Evolutionary conservation across 2,797 vertebrate genomes (phyloP).

Genomic region (Perodicticus potto): DNA sequence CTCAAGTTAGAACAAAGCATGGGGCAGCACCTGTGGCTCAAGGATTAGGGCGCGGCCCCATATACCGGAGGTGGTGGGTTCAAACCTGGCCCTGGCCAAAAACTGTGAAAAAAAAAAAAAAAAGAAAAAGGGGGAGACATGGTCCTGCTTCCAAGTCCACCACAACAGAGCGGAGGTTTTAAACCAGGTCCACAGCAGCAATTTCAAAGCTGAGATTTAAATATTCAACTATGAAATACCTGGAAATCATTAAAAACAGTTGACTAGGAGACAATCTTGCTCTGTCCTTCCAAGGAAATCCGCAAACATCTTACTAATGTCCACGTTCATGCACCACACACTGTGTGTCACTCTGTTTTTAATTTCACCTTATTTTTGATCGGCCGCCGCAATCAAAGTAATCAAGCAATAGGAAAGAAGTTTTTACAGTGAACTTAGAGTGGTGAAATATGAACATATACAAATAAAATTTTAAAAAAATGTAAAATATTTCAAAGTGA

Average conservation of each 20-base stretch:
- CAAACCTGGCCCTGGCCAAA: too few relatives aligned
- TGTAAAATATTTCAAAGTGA: slow-evolving; percentile 39
- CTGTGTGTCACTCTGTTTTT: background rate
- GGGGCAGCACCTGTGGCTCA: too few relatives aligned
- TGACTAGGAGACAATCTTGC: background rate
- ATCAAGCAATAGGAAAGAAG: background rate
- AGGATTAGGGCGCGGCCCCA: too few relatives aligned
- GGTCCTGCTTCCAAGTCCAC: background rate
- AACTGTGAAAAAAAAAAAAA: too few relatives aligned
- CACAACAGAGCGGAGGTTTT: background rate
- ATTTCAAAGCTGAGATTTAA: slow-evolving; percentile 53
- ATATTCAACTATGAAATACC: background rate
- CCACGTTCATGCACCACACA: background rate
- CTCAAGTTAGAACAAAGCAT: slow-evolving; percentile 63
- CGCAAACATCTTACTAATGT: background rate
- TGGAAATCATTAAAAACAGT: background rate
- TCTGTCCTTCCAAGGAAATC: background rate
- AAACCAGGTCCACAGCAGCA: background rate
- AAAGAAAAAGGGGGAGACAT: too few relatives aligned
- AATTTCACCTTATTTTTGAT: background rate
- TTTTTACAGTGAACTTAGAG: background rate
- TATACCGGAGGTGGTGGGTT: too few relatives aligned
- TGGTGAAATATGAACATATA: background rate
- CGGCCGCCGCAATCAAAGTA: background rate
- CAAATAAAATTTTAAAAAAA: slow-evolving; percentile 24